These are phyloP conservation scores for Drosophila bifasciata DNA, from an alignment of 1,140 invertebrate genomes.

Conservation along the genomic window DNA sequence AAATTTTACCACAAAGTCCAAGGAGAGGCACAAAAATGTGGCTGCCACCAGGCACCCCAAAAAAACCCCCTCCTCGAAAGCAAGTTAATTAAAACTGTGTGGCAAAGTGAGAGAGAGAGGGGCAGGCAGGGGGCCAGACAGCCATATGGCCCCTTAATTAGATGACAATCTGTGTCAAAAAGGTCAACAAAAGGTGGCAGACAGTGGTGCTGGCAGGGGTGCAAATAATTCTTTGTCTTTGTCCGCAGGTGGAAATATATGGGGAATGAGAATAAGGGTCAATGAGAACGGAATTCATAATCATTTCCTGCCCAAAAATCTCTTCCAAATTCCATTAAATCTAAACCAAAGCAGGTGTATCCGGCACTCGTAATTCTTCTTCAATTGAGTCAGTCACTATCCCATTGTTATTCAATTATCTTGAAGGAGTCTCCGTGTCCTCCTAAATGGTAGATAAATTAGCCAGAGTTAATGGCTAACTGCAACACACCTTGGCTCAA, in stretches of 20 bases:
- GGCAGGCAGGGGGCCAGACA: constrained; percentile 9
- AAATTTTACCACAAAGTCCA: constrained; percentile 60
- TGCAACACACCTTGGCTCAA: too few relatives aligned
- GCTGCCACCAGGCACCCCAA: neutral
- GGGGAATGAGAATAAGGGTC: too few relatives aligned
- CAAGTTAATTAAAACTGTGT: constrained; percentile 55
- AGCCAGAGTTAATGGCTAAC: too few relatives aligned
- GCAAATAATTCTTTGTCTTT: neutral
- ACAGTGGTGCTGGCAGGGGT: neutral
- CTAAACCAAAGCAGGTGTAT: too few relatives aligned
- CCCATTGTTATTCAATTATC: too few relatives aligned
- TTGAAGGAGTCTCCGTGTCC: too few relatives aligned
- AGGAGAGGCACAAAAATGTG: constrained; percentile 29
- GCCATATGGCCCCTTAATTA: constrained; percentile 39
- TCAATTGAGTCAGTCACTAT: too few relatives aligned
- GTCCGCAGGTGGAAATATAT: too few relatives aligned
- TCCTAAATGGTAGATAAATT: too few relatives aligned
- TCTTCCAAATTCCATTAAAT: too few relatives aligned
- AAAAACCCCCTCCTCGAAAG: constrained; percentile 3
- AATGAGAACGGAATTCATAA: too few relatives aligned
- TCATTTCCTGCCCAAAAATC: too few relatives aligned
- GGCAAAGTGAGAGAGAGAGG: neutral
- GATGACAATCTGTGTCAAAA: constrained; percentile 13
- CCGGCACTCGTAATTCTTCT: neutral
- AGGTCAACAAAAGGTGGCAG: constrained; percentile 3